phyloP scores from a whole-genome alignment of 30 jellyfish, hydroid and myxozoan genomes.

The Clytia hemisphaerica region DNA sequence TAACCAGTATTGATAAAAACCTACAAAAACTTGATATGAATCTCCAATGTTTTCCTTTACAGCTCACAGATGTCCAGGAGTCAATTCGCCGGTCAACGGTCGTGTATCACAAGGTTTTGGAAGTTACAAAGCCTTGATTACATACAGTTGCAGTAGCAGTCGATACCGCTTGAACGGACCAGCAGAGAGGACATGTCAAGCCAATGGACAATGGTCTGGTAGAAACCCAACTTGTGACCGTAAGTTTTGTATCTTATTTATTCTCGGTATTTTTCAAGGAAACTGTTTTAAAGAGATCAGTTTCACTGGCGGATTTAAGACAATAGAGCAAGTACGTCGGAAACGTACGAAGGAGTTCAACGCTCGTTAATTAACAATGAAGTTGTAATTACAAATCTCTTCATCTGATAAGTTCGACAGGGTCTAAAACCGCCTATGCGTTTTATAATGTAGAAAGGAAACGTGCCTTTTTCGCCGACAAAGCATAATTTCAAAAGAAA shows the following conservation, averaged over 20 bases:
- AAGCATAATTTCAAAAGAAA: too few relatives aligned
- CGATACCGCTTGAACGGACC: conserved; percentile 58
- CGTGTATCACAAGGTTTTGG: conserved; percentile 47
- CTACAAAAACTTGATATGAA: neutral
- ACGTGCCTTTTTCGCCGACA: too few relatives aligned
- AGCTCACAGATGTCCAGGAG: conserved; percentile 62
- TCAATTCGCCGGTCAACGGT: conserved; percentile 56
- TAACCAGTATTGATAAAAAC: too few relatives aligned
- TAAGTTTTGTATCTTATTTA: neutral
- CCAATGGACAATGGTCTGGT: conserved; percentile 93
- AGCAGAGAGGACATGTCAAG: conserved; percentile 53
- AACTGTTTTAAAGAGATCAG: too few relatives aligned
- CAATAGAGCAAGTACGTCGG: too few relatives aligned
- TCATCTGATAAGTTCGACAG: too few relatives aligned
- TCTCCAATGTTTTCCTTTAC: neutral
- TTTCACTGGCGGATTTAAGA: too few relatives aligned
- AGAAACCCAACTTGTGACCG: conserved; percentile 69
- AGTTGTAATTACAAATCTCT: too few relatives aligned
- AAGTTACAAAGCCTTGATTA: conserved; percentile 46
- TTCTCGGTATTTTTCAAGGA: neutral
- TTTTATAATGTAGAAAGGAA: too few relatives aligned
- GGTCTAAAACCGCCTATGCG: too few relatives aligned
- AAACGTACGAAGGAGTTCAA: too few relatives aligned
- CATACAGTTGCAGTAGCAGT: conserved; percentile 44
- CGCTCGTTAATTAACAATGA: too few relatives aligned